Base-by-base conservation (phyloP, 2,113 vertebrate genomes). In the Marcusenius ussheri region DNA sequence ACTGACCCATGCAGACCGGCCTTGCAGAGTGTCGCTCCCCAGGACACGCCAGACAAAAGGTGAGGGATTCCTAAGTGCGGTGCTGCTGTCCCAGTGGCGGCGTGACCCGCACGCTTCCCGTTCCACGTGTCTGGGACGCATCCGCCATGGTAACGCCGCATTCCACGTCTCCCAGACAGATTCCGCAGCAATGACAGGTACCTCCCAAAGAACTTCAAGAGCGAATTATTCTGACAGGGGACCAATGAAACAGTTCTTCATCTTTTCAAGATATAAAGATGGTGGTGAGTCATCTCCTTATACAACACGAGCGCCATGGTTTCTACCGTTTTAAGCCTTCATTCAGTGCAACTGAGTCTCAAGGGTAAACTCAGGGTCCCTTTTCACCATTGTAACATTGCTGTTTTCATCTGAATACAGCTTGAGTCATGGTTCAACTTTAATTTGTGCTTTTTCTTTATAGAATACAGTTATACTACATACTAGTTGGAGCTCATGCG, bases 201-300 rank as follows among this genome's bases (percentile, higher is more conserved):
- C 19, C 87, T 66, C 35, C 53, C 56, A 88, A 10, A 87, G 50
- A 31, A 50, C 53, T 66, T 66, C 51, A 50, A 62, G 87, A 88
- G 56, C 9, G 66, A 39, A 35, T 51, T 45, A 77, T 49, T 53
- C 77, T 80, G 70, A 89, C 88, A 83, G 92, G 94, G 91, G 89
- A 91, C 92, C 94, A 94, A 94, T 91, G 91, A 88, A 93, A 95
- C 51, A 94, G 94, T 94, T 93, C 93, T 93, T 93, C 93, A 93
- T 93, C 94, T 94, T 53, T 91, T 93, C 91, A 93, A 94, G 94
- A 94, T 93, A 92, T 91, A 94, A 94, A 94, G 91, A 80, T 91
- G 92, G 93, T 93, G 91, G 91, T 95, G 95, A 95, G 92, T 95
- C 94, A 95, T 92, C 93, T 92, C 92, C 93, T 95, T 94, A 95